Conservation (phyloP, 2,797 vertebrate species). For the Channa striata region DNA sequence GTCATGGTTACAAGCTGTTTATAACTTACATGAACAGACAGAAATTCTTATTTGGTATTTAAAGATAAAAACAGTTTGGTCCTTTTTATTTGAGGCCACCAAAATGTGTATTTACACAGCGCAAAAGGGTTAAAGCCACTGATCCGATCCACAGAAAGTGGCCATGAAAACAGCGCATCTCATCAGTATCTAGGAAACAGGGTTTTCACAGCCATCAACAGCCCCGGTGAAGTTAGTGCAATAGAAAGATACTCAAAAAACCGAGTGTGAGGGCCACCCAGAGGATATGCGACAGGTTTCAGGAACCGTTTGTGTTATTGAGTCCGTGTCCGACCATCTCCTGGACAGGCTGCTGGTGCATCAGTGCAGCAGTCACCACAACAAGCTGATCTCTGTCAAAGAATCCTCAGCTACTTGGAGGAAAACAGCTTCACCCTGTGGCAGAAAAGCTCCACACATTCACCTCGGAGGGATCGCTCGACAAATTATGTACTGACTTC, state of each 20-base stretch:
- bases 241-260: background rate
- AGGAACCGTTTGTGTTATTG: background rate
- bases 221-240: background rate
- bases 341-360: too few species aligned
- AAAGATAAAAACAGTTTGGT: too few species aligned
- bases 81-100: background rate
- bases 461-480: background rate
- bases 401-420: background rate
- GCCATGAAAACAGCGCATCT: background rate
- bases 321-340: too few species aligned
- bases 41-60: too few species aligned
- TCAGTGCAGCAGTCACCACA: too few species aligned
- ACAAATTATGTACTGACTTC: background rate
- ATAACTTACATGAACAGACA: too few species aligned
- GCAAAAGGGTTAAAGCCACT: background rate
- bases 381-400: background rate
- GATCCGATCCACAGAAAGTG: background rate
- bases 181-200: background rate
- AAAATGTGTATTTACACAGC: background rate
- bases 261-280: background rate
- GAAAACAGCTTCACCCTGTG: constrained; percentile 50
- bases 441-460: background rate
- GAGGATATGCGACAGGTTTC: background rate
- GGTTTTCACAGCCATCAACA: background rate
- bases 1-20: too few species aligned